phyloP scores from a whole-genome alignment of 2,888 invertebrate species.

The Luperina testacea region DNA sequence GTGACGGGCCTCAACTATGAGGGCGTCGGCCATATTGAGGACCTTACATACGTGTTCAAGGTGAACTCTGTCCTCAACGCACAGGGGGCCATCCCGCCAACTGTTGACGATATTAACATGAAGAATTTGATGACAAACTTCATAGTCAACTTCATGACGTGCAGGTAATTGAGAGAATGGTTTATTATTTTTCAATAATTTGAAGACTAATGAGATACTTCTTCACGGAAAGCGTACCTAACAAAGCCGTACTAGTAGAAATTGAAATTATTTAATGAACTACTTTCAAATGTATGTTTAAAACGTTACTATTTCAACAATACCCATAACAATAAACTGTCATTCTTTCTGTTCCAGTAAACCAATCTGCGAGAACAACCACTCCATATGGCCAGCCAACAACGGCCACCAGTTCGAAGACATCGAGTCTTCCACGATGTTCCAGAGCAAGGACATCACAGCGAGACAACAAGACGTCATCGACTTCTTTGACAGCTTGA shows the following conservation, averaged over 20 bases:
- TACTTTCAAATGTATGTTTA: not conserved
- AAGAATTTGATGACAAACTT: constrained; percentile 77
- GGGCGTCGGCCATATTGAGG: constrained; percentile 91
- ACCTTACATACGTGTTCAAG: constrained; percentile 89
- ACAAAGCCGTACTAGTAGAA: not conserved
- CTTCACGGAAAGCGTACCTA: not conserved
- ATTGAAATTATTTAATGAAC: not conserved
- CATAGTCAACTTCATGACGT: constrained; percentile 77
- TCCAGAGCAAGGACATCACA: constrained; percentile 62
- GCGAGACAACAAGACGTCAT: constrained; percentile 69
- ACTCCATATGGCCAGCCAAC: constrained; percentile 72
- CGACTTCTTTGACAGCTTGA: constrained; percentile 75
- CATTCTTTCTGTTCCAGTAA: constrained; percentile 71
- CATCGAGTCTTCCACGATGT: constrained; percentile 68
- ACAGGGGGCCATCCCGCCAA: constrained; percentile 59
- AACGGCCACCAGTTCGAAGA: constrained; percentile 69
- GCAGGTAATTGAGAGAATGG: constrained; percentile 73
- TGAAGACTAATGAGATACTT: not conserved
- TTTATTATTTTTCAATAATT: not conserved
- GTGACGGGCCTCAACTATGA: constrained; percentile 76
- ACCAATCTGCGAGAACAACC: constrained; percentile 69
- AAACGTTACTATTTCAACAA: not conserved
- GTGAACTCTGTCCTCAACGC: constrained; percentile 73
- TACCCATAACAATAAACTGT: not conserved
- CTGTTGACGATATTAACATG: constrained; percentile 71